These are phyloP conservation scores for Ctenomys sociabilis DNA, from an alignment of 2,113 vertebrate genomes.

Conservation along the genomic window DNA sequence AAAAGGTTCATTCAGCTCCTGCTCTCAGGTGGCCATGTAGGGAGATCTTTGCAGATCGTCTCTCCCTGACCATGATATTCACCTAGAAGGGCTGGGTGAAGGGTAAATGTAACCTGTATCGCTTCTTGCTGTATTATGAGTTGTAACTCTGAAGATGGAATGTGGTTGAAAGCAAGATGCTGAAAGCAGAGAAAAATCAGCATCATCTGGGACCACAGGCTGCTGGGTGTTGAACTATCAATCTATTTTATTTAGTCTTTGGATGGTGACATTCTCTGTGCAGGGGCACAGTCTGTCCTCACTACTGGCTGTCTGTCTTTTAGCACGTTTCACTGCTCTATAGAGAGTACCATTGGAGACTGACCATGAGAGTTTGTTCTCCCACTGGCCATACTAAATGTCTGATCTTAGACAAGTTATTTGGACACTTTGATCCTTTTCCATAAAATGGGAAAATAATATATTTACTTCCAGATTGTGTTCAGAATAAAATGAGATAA, in stretches of 20 bases:
- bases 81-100: background rate
- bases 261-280: background rate
- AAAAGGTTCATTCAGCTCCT: background rate
- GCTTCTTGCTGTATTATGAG: background rate
- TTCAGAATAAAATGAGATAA: background rate
- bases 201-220: background rate
- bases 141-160: background rate
- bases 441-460: constrained; percentile 21
- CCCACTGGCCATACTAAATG: background rate
- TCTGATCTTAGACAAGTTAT: background rate
- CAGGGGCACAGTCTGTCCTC: background rate
- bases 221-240: background rate
- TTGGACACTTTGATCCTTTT: background rate
- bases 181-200: background rate
- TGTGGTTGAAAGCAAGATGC: background rate
- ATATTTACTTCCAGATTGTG: background rate
- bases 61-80: background rate
- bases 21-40: background rate
- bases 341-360: background rate
- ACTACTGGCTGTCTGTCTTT: background rate
- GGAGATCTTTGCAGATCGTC: background rate
- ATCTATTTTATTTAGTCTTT: background rate
- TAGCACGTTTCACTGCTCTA: background rate
- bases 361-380: background rate
- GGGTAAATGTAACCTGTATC: background rate